Conservation (phyloP, 2,888 invertebrate species). For the Athalia cordata region DNA sequence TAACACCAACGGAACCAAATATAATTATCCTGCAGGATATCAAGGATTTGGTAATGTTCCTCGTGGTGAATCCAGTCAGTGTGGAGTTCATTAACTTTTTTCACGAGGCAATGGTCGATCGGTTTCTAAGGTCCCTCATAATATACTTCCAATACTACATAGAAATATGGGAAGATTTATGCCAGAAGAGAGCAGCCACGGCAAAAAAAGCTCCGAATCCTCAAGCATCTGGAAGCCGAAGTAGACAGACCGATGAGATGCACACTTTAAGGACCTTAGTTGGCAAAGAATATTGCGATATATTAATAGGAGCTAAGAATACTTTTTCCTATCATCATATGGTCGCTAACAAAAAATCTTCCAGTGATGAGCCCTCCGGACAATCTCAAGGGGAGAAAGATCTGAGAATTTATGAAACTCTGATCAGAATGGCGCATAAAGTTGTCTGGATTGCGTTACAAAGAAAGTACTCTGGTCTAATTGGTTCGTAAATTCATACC, state of each 20-base stretch:
- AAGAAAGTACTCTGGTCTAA: conserved; percentile 77
- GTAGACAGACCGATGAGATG: conserved; percentile 74
- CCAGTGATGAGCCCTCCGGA: conserved; percentile 74
- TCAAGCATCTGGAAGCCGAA: conserved; percentile 61
- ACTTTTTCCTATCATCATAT: conserved; percentile 76
- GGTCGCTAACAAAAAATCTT: conserved; percentile 62
- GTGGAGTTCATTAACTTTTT: conserved; percentile 79
- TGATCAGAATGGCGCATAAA: conserved; percentile 77
- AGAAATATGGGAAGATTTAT: conserved; percentile 78
- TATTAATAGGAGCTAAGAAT: conserved; percentile 75
- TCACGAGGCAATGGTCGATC: conserved; percentile 77
- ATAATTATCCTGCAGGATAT: conserved; percentile 79
- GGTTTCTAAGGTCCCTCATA: conserved; percentile 79
- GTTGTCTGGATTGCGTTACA: conserved; percentile 81
- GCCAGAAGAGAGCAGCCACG: conserved; percentile 74
- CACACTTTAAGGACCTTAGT: conserved; percentile 77
- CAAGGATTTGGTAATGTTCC: conserved; percentile 76
- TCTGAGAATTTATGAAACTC: conserved; percentile 77
- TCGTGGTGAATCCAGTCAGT: conserved; percentile 77
- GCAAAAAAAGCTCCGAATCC: conserved; percentile 65
- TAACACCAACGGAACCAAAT: conserved; percentile 75
- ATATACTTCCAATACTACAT: conserved; percentile 80
- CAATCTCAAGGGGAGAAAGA: conserved; percentile 80
- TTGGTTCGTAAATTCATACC: conserved; percentile 73
- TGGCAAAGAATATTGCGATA: conserved; percentile 78